phyloP scores from a whole-genome alignment of 2,113 vertebrate genomes.

The Odocoileus hemionus region DNA sequence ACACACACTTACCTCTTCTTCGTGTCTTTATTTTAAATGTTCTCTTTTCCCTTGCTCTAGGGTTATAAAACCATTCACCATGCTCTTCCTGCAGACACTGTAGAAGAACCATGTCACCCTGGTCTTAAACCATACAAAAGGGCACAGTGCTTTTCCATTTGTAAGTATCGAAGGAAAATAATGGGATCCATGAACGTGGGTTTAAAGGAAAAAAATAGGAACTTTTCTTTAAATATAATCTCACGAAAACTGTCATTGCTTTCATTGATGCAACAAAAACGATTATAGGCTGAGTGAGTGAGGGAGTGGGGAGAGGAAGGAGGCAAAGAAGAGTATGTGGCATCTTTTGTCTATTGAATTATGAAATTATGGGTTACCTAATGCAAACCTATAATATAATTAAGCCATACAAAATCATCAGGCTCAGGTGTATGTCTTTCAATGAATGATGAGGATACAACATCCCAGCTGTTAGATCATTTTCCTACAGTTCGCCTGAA shows the following conservation, averaged over 20 bases:
- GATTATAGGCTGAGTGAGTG: background rate
- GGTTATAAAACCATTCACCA: background rate
- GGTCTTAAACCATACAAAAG: conserved; percentile 36
- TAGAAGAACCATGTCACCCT: background rate
- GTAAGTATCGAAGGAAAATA: background rate
- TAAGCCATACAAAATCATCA: background rate
- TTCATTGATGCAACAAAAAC: background rate
- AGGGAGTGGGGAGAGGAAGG: background rate
- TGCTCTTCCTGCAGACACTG: background rate
- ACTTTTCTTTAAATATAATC: background rate
- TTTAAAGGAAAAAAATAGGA: background rate
- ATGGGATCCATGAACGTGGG: background rate
- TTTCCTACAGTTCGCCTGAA: background rate
- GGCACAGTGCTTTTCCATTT: background rate
- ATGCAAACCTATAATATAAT: background rate
- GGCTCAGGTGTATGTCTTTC: background rate
- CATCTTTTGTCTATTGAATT: background rate
- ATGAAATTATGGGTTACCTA: background rate
- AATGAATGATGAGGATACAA: background rate
- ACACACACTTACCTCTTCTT: background rate
- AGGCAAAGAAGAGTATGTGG: background rate
- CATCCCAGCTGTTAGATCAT: background rate
- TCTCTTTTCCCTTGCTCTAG: background rate
- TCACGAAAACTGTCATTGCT: background rate
- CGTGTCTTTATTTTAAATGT: background rate